Percentiles rank a stretch among this genome's conserved stretches.
Conservation (phyloP, 2,113 vertebrate species). For the Saguinus imperator region DNA sequence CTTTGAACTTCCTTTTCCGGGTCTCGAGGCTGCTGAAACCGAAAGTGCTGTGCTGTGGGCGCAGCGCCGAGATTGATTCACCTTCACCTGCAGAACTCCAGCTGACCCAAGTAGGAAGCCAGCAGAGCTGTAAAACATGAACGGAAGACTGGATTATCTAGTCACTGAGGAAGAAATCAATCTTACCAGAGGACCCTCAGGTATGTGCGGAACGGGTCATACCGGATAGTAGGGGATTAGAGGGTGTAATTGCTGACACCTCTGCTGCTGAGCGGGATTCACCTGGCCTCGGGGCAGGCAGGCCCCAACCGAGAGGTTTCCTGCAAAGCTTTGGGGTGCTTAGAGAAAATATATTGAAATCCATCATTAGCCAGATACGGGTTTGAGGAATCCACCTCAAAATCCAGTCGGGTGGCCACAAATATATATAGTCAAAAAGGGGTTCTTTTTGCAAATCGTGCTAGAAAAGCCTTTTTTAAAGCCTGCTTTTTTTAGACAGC, state of each 20-base stretch:
- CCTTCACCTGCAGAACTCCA: slow-evolving; percentile 53
- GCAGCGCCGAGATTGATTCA: slow-evolving; percentile 6
- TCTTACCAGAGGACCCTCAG: slow-evolving; percentile 85
- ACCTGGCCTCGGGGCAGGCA: background rate
- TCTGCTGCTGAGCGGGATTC: background rate
- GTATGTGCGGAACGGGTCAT: slow-evolving; percentile 61
- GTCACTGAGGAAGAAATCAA: slow-evolving; percentile 82
- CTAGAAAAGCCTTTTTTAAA: background rate
- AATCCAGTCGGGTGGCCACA: background rate
- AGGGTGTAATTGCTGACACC: background rate
- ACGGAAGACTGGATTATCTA: slow-evolving; percentile 70
- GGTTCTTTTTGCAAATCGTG: background rate
- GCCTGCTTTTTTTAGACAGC: background rate
- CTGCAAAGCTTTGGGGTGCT: background rate
- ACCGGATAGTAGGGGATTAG: background rate
- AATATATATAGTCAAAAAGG: background rate
- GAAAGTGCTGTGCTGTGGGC: slow-evolving; percentile 46
- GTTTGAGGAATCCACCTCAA: background rate
- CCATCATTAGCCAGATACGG: background rate
- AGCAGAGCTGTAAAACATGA: slow-evolving; percentile 67
- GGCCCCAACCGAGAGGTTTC: slow-evolving; percentile 2
- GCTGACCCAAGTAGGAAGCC: background rate
- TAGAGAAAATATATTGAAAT: background rate
- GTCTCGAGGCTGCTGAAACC: slow-evolving; percentile 66
- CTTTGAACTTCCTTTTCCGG: slow-evolving; percentile 41